These are phyloP conservation scores for Tenthredo mesomela DNA, from an alignment of 2,888 invertebrate genomes.

Conservation along the genomic window DNA sequence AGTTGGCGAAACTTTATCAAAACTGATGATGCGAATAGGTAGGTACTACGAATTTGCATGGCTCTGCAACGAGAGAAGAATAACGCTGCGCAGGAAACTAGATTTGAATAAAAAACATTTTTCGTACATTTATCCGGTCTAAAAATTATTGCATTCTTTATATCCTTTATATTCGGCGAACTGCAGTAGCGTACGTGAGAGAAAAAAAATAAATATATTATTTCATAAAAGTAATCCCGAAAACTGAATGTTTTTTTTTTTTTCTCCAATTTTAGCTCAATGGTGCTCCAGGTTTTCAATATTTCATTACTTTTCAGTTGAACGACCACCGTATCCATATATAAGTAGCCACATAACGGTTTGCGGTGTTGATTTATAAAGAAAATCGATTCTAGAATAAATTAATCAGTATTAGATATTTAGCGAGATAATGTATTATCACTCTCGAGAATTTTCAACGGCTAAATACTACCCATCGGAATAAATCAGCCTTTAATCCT, in stretches of 20 bases:
- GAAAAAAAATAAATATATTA: neutral
- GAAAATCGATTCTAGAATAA: neutral
- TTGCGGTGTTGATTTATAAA: neutral
- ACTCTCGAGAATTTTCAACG: neutral
- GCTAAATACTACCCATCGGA: neutral
- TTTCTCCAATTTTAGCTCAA: too few relatives aligned
- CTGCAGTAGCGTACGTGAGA: neutral
- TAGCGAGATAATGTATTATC: neutral
- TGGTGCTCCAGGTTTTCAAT: neutral
- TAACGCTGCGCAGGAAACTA: neutral
- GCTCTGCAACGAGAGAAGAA: neutral
- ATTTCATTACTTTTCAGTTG: neutral
- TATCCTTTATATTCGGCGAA: neutral
- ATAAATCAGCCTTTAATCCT: neutral
- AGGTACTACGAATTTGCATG: constrained; percentile 1
- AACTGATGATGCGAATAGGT: constrained; percentile 18
- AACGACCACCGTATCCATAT: neutral
- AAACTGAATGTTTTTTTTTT: too few relatives aligned
- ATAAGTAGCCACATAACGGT: too few relatives aligned
- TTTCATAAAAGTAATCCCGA: neutral
- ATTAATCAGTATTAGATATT: neutral
- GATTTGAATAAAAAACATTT: neutral
- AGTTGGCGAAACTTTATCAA: constrained; percentile 28
- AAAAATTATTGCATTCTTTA: neutral
- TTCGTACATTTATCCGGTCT: neutral